phyloP scores from a whole-genome alignment of 2,888 invertebrate species.

The Vesta saturnalis region DNA sequence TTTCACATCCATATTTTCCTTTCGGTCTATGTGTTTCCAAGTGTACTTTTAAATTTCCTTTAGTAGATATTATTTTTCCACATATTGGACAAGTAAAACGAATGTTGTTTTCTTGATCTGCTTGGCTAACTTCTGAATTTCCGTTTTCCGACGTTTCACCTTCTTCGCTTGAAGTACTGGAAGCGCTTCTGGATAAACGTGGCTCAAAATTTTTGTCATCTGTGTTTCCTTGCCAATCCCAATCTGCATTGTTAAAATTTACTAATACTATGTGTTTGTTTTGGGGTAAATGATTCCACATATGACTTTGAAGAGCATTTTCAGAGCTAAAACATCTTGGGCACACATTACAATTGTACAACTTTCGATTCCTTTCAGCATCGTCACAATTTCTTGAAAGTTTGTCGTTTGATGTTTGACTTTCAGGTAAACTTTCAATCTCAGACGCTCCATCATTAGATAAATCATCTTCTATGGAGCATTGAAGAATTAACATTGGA shows the following conservation, averaged over 20 bases:
- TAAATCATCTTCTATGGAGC: conserved; percentile 56
- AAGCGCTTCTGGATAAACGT: conserved; percentile 23
- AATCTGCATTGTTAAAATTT: conserved; percentile 38
- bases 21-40: conserved; percentile 71
- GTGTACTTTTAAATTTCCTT: conserved; percentile 72
- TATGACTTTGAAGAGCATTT: conserved; percentile 69
- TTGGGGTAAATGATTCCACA: conserved; percentile 67
- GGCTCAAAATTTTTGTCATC: conserved; percentile 24
- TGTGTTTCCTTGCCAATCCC: conserved; percentile 25
- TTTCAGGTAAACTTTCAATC: conserved; percentile 24
- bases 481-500: conserved; percentile 75
- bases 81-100: conserved; percentile 69
- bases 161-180: conserved; percentile 29
- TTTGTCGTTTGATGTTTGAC: conserved; percentile 32
- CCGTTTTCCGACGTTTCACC: conserved; percentile 55
- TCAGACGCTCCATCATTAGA: conserved; percentile 36
- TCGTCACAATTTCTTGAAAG: conserved; percentile 24
- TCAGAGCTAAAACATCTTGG: conserved; percentile 67
- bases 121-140: conserved; percentile 50
- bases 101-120: conserved; percentile 26
- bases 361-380: conserved; percentile 55
- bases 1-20: conserved; percentile 71
- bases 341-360: conserved; percentile 68
- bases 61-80: conserved; percentile 69
- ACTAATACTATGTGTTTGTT: conserved; percentile 51